Evolutionary conservation across 2,888 invertebrate genomes (phyloP).

Genomic region (Drosophila mercatorum): DNA sequence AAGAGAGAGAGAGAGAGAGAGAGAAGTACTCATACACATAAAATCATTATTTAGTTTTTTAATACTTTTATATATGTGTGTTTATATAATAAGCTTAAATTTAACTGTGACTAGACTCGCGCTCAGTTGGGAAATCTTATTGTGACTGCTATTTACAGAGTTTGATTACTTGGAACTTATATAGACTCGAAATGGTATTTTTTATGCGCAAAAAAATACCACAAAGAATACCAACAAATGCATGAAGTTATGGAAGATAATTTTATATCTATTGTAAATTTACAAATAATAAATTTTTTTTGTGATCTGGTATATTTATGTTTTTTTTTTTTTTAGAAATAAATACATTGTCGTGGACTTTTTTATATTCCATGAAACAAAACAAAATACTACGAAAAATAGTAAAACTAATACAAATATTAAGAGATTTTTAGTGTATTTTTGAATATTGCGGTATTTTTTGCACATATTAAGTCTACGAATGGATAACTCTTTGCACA

Average conservation of each 20-base stretch:
- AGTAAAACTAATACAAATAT: not conserved
- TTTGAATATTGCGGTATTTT: conserved; percentile 6
- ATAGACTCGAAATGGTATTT: conserved; percentile 13
- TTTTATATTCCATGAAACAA: not conserved
- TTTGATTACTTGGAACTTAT: conserved; percentile 11
- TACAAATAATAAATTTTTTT: no score
- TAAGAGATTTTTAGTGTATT: not conserved
- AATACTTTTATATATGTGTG: conserved; percentile 15
- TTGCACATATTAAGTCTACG: not conserved
- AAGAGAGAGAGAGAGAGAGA: not conserved
- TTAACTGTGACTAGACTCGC: conserved; percentile 54
- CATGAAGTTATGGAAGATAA: not conserved
- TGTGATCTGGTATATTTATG: not conserved
- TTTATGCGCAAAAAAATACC: conserved; percentile 4
- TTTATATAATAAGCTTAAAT: conserved; percentile 33
- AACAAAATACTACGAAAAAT: not conserved
- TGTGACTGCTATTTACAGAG: conserved; percentile 59
- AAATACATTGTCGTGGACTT: not conserved
- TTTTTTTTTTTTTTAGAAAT: not conserved
- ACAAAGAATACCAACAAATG: not conserved
- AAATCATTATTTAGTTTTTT: conserved; percentile 52
- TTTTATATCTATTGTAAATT: not conserved
- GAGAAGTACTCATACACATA: conserved; percentile 54
- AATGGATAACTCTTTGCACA: not conserved
- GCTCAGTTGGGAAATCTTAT: conserved; percentile 36